Percentiles rank a stretch among this genome's conserved stretches.
These are phyloP conservation scores for Gallinago nigripennis DNA, from an alignment of 2,797 vertebrate genomes.

Conservation along the genomic window DNA sequence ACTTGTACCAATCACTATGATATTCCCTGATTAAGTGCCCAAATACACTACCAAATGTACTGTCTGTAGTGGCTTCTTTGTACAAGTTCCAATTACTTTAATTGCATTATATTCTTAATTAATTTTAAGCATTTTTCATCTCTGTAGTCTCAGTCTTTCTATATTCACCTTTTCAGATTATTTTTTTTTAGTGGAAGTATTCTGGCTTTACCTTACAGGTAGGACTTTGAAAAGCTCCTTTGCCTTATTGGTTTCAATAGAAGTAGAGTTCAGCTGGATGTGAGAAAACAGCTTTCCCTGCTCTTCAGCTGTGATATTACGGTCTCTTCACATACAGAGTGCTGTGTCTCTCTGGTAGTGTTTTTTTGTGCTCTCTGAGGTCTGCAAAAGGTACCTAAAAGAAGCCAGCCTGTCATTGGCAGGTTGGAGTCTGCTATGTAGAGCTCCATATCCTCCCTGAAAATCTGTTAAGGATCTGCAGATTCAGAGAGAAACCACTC, in stretches of 20 bases:
- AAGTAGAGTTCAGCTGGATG: neutral
- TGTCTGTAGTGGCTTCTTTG: neutral
- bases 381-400: neutral
- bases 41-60: neutral
- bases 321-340: neutral
- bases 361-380: neutral
- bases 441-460: neutral
- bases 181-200: neutral
- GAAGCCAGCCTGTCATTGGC: neutral
- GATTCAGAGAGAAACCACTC: slow-evolving; percentile 12
- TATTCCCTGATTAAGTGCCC: neutral
- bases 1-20: neutral
- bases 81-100: neutral
- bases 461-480: neutral
- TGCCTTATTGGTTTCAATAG: neutral
- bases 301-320: neutral
- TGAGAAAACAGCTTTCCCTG: neutral
- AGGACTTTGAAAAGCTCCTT: neutral
- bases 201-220: neutral
- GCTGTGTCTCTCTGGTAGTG: neutral
- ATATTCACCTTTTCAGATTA: neutral
- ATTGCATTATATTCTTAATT: neutral
- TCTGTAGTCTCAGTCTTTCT: neutral
- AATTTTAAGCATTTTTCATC: neutral
- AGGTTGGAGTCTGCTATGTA: neutral